These are phyloP conservation scores for Eriocheir sinensis DNA, from an alignment of 1,140 invertebrate species.

Conservation along the genomic window DNA sequence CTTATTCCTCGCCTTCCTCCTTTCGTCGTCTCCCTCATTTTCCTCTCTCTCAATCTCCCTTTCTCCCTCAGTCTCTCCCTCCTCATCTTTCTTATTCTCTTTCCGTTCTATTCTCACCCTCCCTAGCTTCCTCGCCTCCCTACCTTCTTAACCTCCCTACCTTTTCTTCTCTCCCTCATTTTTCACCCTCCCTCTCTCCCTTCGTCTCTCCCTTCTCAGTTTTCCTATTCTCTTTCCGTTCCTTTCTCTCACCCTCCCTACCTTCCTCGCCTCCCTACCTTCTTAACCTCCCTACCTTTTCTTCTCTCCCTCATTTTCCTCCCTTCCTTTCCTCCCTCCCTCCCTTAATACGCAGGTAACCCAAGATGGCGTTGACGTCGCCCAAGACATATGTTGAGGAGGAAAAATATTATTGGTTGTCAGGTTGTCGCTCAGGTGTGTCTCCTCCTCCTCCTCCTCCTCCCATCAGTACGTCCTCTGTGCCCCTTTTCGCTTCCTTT, in stretches of 20 bases:
- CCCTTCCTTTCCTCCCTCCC: not conserved
- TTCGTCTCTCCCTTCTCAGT: not conserved
- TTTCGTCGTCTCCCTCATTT: not conserved
- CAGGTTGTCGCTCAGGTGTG: not conserved
- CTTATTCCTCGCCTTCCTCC: not conserved
- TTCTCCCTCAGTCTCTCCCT: not conserved
- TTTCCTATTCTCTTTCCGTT: not conserved
- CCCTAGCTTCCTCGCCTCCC: not conserved
- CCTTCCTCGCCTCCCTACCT: not conserved
- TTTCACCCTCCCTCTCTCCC: not conserved
- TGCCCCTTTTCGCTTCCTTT: not conserved
- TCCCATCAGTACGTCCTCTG: too few species aligned
- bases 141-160: not conserved
- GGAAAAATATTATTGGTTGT: not conserved
- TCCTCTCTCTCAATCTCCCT: not conserved
- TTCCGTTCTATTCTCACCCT: too few species aligned
- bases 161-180: not conserved
- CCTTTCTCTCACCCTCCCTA: not conserved
- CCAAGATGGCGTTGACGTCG: not conserved
- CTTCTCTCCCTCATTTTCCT: not conserved
- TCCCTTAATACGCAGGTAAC: slow-evolving; percentile 24
- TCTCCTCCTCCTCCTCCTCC: too few species aligned
- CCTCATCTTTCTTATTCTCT: too few species aligned
- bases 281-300: not conserved
- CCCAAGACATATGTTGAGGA: not conserved